phyloP scores from a whole-genome alignment of 2,797 vertebrate genomes.

The Fundulus diaphanus region DNA sequence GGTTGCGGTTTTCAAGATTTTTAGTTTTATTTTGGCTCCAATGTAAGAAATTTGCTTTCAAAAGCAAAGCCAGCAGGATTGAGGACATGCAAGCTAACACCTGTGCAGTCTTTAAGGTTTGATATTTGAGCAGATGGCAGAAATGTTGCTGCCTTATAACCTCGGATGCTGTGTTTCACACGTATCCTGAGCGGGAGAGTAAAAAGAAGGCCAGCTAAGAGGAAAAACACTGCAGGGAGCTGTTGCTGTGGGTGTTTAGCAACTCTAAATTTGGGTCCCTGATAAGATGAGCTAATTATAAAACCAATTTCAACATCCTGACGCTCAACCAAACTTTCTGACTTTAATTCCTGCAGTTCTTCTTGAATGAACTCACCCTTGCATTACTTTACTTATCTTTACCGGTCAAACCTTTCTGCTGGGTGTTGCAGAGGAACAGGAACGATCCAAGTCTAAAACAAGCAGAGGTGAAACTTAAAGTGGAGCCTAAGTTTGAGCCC shows the following conservation, averaged over 20 bases:
- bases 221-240: constrained; percentile 4
- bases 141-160: constrained; percentile 44
- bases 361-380: background rate
- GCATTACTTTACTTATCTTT: background rate
- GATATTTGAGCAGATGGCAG: constrained; percentile 52
- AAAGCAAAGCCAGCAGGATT: constrained; percentile 28
- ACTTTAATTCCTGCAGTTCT: background rate
- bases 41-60: constrained; percentile 5
- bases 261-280: constrained; percentile 1
- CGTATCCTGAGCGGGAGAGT: constrained; percentile 13
- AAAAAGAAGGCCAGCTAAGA: constrained; percentile 24
- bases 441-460: background rate
- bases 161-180: constrained; percentile 31
- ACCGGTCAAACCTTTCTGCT: background rate
- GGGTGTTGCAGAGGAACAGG: background rate
- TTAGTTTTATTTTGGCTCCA: background rate
- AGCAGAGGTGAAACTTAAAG: background rate
- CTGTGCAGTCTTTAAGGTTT: constrained; percentile 42
- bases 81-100: constrained; percentile 9
- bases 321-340: background rate
- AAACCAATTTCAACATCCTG: background rate
- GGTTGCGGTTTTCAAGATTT: background rate
- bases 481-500: background rate
- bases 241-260: constrained; percentile 17
- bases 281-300: constrained; percentile 12